These are phyloP conservation scores for Pectinophora gossypiella DNA, from an alignment of 1,140 invertebrate species.

Conservation along the genomic window DNA sequence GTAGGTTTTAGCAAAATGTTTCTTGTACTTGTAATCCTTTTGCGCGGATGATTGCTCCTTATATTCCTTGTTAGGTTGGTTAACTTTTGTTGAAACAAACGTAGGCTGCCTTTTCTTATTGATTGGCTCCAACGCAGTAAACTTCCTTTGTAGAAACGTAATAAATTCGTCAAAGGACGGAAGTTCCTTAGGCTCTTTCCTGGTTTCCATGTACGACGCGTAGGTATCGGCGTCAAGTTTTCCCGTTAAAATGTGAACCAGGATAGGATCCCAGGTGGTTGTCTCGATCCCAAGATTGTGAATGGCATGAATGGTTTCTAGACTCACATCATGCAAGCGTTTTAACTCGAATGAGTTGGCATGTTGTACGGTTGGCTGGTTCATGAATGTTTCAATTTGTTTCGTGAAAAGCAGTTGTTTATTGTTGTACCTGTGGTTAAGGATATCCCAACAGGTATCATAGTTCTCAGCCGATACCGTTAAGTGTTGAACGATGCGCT, in stretches of 20 bases:
- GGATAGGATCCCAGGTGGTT: neutral
- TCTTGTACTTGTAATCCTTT: neutral
- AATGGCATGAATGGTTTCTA: neutral
- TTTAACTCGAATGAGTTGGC: neutral
- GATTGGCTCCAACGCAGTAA: neutral
- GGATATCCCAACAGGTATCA: slow-evolving; percentile 2
- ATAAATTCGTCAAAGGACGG: neutral
- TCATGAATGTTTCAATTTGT: neutral
- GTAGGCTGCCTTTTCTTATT: neutral
- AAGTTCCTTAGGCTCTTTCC: neutral
- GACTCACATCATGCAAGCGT: neutral
- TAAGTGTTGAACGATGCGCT: neutral
- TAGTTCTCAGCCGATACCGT: neutral
- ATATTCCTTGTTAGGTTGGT: neutral
- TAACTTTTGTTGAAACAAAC: neutral
- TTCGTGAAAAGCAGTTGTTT: neutral
- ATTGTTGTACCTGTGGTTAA: neutral
- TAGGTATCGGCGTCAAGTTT: slow-evolving; percentile 1
- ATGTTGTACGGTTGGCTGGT: neutral
- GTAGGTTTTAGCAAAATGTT: neutral
- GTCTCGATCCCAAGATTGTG: neutral
- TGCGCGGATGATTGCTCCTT: neutral
- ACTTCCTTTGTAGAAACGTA: neutral
- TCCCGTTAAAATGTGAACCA: neutral
- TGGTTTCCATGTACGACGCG: neutral